These are phyloP conservation scores for Hartigia nigra DNA, from an alignment of 2,888 invertebrate species.

Conservation along the genomic window DNA sequence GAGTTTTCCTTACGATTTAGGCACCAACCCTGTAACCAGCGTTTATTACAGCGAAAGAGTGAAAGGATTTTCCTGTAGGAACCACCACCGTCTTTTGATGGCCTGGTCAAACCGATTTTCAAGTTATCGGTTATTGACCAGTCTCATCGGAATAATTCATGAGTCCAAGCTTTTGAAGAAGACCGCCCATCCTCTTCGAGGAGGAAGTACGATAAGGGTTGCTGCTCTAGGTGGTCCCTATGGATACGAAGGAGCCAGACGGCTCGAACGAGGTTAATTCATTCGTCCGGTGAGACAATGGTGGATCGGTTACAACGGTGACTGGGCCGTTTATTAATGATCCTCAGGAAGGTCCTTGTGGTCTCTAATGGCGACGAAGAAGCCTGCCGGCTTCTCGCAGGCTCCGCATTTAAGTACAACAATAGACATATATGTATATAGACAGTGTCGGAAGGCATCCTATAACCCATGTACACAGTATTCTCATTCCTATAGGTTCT, in stretches of 20 bases:
- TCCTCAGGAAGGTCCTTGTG: conserved; percentile 37
- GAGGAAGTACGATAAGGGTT: conserved; percentile 45
- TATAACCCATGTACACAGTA: not conserved
- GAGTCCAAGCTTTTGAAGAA: conserved; percentile 42
- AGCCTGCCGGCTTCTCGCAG: conserved; percentile 12
- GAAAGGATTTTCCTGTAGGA: conserved; percentile 20
- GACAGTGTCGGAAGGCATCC: not conserved
- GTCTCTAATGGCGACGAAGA: conserved; percentile 29
- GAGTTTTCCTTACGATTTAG: too few species aligned
- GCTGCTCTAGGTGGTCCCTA: conserved; percentile 4
- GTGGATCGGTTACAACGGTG: conserved; percentile 55
- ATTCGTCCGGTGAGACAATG: conserved; percentile 56
- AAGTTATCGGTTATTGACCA: conserved; percentile 54
- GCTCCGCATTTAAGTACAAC: not conserved
- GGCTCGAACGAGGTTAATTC: conserved; percentile 48
- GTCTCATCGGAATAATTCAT: conserved; percentile 55
- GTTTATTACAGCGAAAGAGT: not conserved
- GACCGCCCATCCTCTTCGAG: conserved; percentile 41
- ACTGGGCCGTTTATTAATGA: conserved; percentile 60
- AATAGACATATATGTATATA: not conserved
- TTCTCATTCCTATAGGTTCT: not conserved
- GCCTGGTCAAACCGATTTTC: not conserved
- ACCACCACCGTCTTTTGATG: conserved; percentile 20
- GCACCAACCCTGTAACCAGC: too few species aligned
- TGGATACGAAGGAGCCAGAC: not conserved